Conservation (phyloP, 2,888 invertebrate genomes). For the Pseudococcus viburni region DNA sequence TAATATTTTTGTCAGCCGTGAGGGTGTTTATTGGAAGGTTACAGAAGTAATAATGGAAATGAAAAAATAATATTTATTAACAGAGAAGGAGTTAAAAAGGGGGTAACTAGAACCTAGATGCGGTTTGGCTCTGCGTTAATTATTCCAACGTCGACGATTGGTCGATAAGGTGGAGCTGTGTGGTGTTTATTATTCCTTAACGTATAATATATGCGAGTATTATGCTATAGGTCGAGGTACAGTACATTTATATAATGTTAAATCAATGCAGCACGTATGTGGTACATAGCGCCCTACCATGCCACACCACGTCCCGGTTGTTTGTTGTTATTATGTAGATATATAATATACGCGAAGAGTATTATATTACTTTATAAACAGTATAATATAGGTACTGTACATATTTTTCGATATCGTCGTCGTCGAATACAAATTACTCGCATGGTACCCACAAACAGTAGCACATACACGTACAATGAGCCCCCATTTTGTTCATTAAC, state of each 20-base stretch:
- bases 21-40: no score
- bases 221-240: neutral
- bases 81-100: neutral
- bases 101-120: neutral
- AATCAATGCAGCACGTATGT: slow-evolving; percentile 29
- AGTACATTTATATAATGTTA: neutral
- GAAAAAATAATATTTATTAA: neutral
- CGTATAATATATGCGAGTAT: neutral
- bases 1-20: no score
- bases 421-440: slow-evolving; percentile 15
- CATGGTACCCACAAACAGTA: slow-evolving; percentile 4
- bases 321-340: slow-evolving; percentile 18
- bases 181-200: neutral
- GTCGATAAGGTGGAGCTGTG: slow-evolving; percentile 4
- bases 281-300: neutral
- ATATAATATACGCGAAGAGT: slow-evolving; percentile 7
- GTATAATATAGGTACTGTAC: neutral
- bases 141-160: slow-evolving; percentile 19
- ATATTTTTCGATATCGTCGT: slow-evolving; percentile 17
- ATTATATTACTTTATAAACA: slow-evolving; percentile 35
- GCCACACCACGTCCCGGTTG: neutral
- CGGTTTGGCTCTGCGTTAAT: slow-evolving; percentile 12
- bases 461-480: slow-evolving; percentile 40
- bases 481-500: slow-evolving; percentile 65
- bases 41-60: no score